Evolutionary conservation across 1,140 invertebrate species (phyloP).

Genomic region (Drosophila serrata): DNA sequence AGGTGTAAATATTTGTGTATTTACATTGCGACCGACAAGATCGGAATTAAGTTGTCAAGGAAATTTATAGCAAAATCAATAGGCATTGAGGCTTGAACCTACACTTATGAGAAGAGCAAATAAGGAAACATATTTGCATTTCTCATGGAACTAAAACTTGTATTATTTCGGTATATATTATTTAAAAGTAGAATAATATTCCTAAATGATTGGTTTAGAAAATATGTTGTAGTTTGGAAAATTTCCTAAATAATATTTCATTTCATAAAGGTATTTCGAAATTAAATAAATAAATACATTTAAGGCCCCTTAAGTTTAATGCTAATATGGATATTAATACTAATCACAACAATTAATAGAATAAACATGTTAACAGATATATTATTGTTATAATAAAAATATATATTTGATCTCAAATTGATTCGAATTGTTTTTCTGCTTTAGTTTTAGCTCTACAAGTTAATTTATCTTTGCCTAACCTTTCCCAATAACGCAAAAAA

Average conservation of each 20-base stretch:
- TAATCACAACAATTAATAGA: neutral
- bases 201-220: neutral
- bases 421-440: neutral
- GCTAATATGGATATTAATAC: neutral
- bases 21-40: conserved; percentile 17
- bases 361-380: neutral
- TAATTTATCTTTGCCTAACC: neutral
- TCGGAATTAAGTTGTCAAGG: conserved; percentile 32
- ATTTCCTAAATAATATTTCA: too few relatives aligned
- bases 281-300: neutral
- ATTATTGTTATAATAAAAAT: too few relatives aligned
- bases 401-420: neutral
- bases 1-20: conserved; percentile 36
- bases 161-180: neutral
- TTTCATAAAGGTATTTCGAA: neutral
- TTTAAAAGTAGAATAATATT: neutral
- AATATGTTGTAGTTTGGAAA: neutral
- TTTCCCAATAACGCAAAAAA: neutral
- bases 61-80: conserved; percentile 36
- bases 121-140: conserved; percentile 10
- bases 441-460: neutral
- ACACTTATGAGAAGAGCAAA: conserved; percentile 4
- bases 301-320: too few relatives aligned
- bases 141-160: neutral
- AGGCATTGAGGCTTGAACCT: neutral